Conservation (phyloP, 2,113 vertebrate species). For the Tiliqua scincoides region DNA sequence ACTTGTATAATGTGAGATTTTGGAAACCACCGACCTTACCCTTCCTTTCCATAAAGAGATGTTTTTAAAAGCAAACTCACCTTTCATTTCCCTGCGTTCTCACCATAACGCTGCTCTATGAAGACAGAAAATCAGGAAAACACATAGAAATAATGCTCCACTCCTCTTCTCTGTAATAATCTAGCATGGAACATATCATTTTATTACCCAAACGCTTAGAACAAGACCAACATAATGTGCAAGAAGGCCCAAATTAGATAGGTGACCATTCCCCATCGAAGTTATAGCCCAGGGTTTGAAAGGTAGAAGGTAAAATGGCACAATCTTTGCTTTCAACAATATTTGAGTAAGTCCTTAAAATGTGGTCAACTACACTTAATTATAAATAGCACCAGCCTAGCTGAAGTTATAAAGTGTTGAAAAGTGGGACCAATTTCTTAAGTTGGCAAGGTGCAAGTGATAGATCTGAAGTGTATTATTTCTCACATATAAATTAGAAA, state of each 20-base stretch:
- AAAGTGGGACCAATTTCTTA: neutral
- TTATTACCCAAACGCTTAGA: neutral
- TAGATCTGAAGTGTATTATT: constrained; percentile 6
- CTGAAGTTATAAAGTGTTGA: neutral
- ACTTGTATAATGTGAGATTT: too few relatives aligned
- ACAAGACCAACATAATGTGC: neutral
- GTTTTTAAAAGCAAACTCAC: neutral
- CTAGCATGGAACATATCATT: neutral
- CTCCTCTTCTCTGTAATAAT: neutral
- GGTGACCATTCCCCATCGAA: neutral
- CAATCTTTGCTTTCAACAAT: neutral
- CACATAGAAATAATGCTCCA: neutral
- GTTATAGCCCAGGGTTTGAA: neutral
- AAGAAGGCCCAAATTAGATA: neutral
- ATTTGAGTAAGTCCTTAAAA: neutral
- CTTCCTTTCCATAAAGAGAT: too few relatives aligned
- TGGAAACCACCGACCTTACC: too few relatives aligned
- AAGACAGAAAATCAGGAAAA: neutral
- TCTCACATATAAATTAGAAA: neutral
- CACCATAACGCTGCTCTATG: neutral
- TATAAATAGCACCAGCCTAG: neutral
- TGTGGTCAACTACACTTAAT: neutral
- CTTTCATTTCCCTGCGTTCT: neutral
- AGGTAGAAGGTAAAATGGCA: neutral
- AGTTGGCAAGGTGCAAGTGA: neutral